A percentile compares a stretch with the other conserved stretches of the same genome.
Conservation (phyloP, 1,140 invertebrate genomes). For the Acromyrmex heyeri region DNA sequence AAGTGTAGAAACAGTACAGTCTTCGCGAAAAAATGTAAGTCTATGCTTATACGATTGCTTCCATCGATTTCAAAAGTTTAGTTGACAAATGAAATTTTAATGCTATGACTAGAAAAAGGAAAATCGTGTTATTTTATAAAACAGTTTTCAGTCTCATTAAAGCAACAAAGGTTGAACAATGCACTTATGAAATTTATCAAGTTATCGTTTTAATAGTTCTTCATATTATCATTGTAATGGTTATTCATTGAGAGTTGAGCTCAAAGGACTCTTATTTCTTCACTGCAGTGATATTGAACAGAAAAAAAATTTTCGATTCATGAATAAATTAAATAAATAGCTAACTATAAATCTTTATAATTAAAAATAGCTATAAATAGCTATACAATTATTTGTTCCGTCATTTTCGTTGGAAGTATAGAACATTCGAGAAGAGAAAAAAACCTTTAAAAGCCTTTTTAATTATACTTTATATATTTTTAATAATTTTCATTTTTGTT, state of each 20-base stretch:
- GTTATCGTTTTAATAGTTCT: constrained; percentile 27
- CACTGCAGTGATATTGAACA: constrained; percentile 8
- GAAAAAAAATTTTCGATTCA: not conserved
- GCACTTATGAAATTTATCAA: constrained; percentile 44
- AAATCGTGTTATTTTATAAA: constrained; percentile 31
- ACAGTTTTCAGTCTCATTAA: constrained; percentile 26
- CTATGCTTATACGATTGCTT: constrained; percentile 33
- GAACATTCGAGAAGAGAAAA: not conserved
- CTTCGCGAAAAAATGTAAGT: not conserved
- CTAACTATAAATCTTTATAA: not conserved
- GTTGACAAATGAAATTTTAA: constrained; percentile 69
- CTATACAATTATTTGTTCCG: not conserved
- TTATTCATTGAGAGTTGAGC: constrained; percentile 34
- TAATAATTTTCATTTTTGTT: too few relatives aligned
- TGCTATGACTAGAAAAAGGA: constrained; percentile 24
- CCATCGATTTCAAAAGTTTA: constrained; percentile 44
- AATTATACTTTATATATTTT: too few relatives aligned
- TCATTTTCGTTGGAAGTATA: not conserved
- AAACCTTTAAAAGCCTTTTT: too few relatives aligned
- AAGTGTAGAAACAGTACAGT: constrained; percentile 10
- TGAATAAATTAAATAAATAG: not conserved
- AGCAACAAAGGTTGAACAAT: constrained; percentile 26
- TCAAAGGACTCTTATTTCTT: not conserved
- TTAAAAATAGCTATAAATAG: constrained; percentile 5
- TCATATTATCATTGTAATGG: constrained; percentile 15